Evolutionary conservation across 2,113 vertebrate genomes (phyloP).

Genomic region (Tiliqua scincoides): DNA sequence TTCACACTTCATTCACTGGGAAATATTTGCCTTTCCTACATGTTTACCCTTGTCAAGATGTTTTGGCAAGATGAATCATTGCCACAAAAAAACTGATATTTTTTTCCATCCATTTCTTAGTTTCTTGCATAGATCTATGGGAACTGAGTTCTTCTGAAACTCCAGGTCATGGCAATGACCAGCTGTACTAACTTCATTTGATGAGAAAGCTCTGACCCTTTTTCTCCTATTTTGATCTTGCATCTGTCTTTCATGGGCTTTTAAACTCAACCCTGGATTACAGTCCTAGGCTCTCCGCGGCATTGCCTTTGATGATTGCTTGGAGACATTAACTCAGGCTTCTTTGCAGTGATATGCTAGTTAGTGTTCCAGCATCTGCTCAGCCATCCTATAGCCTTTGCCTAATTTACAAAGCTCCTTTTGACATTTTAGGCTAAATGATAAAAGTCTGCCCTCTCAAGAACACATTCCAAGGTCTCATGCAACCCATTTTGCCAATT

Average conservation of each 20-base stretch:
- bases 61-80: constrained; percentile 49
- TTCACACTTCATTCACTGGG: constrained; percentile 54
- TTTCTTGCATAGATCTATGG: constrained; percentile 8
- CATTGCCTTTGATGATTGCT: neutral
- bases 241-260: neutral
- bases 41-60: constrained; percentile 20
- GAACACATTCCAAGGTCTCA: neutral
- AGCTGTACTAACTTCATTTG: constrained; percentile 24
- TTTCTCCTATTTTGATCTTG: neutral
- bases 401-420: neutral
- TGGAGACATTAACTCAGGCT: neutral
- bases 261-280: neutral
- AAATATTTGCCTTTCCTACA: constrained; percentile 46
- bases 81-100: constrained; percentile 29
- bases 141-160: neutral
- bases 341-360: neutral
- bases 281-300: neutral
- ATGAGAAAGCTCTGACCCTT: constrained; percentile 21
- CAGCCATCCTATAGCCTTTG: neutral
- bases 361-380: neutral
- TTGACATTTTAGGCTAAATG: neutral
- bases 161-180: constrained; percentile 1
- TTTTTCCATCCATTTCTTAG: neutral
- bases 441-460: neutral
- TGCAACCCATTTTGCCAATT: neutral